Conservation (phyloP, 2,113 vertebrate genomes). For the Psilopogon haemacephalus region DNA sequence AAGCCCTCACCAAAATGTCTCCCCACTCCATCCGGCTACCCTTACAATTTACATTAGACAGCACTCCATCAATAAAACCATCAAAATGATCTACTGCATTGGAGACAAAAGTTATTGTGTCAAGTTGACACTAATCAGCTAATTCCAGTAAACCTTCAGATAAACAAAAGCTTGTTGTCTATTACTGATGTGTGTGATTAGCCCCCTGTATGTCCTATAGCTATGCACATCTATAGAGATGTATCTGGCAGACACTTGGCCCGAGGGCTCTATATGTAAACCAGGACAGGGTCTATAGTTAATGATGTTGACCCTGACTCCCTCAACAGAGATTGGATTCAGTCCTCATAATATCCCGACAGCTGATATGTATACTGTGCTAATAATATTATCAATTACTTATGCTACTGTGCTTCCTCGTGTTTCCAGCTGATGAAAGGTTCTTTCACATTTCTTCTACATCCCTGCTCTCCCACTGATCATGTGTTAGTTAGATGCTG, state of each 20-base stretch:
- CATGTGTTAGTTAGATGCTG: neutral
- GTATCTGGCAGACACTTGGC: constrained; percentile 94
- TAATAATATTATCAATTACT: constrained; percentile 97
- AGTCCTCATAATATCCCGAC: constrained; percentile 94
- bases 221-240: constrained; percentile 85
- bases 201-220: constrained; percentile 82
- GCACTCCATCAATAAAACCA: constrained; percentile 88
- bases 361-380: constrained; percentile 96
- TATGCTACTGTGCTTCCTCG: constrained; percentile 71
- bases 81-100: constrained; percentile 84
- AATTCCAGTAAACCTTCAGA: constrained; percentile 95
- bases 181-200: constrained; percentile 90
- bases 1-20: constrained; percentile 71
- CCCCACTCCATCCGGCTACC: constrained; percentile 67
- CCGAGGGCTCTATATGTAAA: constrained; percentile 86
- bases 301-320: constrained; percentile 99
- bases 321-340: constrained; percentile 95
- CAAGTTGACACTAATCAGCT: constrained; percentile 96
- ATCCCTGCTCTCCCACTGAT: neutral
- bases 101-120: constrained; percentile 90
- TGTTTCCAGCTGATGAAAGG: constrained; percentile 54
- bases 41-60: constrained; percentile 86
- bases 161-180: constrained; percentile 95
- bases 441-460: constrained; percentile 44
- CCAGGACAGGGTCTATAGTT: constrained; percentile 86